Percentiles rank a stretch among this genome's conserved stretches.
Conservation (phyloP, 2,113 vertebrate genomes). For the Peromyscus californicus region DNA sequence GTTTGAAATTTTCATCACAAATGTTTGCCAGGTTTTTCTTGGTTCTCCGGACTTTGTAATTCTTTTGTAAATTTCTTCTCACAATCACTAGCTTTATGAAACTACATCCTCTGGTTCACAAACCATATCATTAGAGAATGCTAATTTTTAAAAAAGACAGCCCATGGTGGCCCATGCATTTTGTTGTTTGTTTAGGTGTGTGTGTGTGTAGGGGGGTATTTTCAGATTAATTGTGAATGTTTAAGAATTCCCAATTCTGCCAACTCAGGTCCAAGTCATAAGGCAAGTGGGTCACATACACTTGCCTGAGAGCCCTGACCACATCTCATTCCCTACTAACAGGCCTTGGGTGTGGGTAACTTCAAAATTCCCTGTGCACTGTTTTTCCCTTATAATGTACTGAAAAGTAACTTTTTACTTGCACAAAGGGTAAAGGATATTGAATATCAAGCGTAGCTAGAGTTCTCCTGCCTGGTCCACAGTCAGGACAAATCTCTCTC, state of each 20-base stretch:
- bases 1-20: neutral
- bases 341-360: neutral
- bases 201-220: neutral
- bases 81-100: neutral
- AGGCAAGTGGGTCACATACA: too few relatives aligned
- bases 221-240: neutral
- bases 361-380: neutral
- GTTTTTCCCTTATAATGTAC: neutral
- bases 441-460: neutral
- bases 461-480: too few relatives aligned
- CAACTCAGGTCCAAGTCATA: neutral
- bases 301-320: neutral
- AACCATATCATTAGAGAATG: neutral
- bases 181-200: neutral
- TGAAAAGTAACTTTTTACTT: constrained; percentile 44
- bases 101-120: constrained; percentile 25
- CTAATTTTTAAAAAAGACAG: neutral
- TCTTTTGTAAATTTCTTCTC: neutral
- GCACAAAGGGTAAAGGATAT: neutral
- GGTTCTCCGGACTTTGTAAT: neutral
- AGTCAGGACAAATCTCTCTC: too few relatives aligned
- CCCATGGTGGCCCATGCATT: too few relatives aligned
- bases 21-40: neutral
- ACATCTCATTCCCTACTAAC: neutral
- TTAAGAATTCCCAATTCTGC: neutral